Evolutionary conservation across 1,140 invertebrate genomes (phyloP), one percentile per base, ranked within the genome.

Genomic region (Arion vulgaris): DNA sequence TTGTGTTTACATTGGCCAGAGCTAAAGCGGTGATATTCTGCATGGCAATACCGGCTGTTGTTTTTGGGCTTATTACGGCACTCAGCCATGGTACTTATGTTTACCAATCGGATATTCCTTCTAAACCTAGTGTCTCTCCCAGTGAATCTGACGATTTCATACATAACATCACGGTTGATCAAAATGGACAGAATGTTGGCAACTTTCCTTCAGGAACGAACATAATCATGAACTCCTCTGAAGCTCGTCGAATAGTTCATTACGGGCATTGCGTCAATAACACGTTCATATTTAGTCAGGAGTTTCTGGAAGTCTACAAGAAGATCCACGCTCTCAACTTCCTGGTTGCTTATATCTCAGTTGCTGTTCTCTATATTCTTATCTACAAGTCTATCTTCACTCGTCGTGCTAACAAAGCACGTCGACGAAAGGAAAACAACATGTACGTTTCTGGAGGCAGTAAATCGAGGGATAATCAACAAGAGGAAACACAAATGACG

Each of bases 61-160:
- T 78, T 26, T 83, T 89, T 41, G 89, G 92, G 26, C 73, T 90
- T 15, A 83, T 89, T 36, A 88, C 87, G 0, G 78, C 85, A 19
- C 69, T 90, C 68, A 80, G 74, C 39, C 86, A 83, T 57, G 87
- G 88, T 15, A 82, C 86, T 17, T 87, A 86, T 51, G 23, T 45
- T 0, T 45, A 51, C 51, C 38, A 13, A 17, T 28, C 7, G 28
- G 11, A 34, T 5, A 17, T 66, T 28, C n/a, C 4, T 23, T 7
- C 5, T n/a, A 62, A n/a, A 62, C 57, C 11, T 62, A n/a, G 11
- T 62, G 45, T 11, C 19, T 9, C 9, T 11, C 9, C 19, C 45
- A 49, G 9, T 9, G 45, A 19, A 9, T 11, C 45, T 19, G 19
- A 49, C 45, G 45, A 11, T 11, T 9, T 19, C 45, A 49, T 9